phyloP scores from a whole-genome alignment of 2,113 vertebrate species.

The Istiophorus platypterus region DNA sequence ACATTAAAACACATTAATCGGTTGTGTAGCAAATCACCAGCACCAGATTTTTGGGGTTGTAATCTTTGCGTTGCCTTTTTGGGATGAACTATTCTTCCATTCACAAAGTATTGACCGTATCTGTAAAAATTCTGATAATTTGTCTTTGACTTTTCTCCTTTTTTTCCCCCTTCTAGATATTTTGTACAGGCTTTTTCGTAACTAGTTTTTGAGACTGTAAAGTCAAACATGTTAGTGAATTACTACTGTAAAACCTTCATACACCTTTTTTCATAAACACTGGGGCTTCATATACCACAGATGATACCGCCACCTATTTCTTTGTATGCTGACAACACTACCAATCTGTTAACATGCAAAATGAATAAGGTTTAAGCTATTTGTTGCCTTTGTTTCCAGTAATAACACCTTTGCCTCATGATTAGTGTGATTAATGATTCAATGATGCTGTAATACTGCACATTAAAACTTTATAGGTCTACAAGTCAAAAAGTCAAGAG shows the following conservation, averaged over 20 bases:
- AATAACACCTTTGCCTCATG: neutral
- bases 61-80: too few species aligned
- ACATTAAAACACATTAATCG: neutral
- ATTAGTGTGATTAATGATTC: too few species aligned
- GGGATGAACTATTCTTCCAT: too few species aligned
- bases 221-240: too few species aligned
- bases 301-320: neutral
- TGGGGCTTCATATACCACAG: neutral
- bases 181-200: too few species aligned
- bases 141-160: too few species aligned
- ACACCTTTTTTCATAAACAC: neutral
- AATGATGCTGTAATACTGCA: too few species aligned
- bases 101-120: neutral
- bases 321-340: neutral
- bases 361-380: neutral
- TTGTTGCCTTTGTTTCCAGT: neutral
- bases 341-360: neutral
- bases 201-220: too few species aligned
- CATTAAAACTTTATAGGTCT: too few species aligned
- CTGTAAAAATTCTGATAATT: neutral
- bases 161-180: too few species aligned
- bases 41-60: neutral
- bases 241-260: neutral
- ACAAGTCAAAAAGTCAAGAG: neutral
- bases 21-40: too few species aligned